Evolutionary conservation across 2,797 vertebrate species (phyloP), one percentile per base, ranked within the genome.

Genomic region (Labroides dimidiatus): DNA sequence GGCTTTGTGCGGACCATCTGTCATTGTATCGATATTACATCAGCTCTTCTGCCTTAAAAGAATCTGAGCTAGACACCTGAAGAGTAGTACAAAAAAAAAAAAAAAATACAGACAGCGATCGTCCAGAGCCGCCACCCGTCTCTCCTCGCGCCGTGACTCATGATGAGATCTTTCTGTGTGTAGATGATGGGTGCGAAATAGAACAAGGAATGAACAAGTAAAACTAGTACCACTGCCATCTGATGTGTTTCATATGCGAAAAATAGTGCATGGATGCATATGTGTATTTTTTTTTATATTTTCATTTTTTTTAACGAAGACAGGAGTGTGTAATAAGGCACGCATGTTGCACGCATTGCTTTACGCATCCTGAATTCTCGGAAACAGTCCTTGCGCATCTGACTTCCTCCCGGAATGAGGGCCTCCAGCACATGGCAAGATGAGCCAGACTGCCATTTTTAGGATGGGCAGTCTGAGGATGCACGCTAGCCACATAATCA

Each of bases 1-100:
- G 85, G 90, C 88, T 91, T 92, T 90, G 88, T 90, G 85, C 15
- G 88, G 77, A 80, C 89, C 91, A 91, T 92, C 90, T 92, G 91
- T 91, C 88, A 90, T 84, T 76, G 80, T 81, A 82, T 90, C 82
- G 86, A 87, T 82, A 79, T 85, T 83, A 84, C 78, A 73, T 55
- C 83, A 45, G 33, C 69, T 66, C 53, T 44, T 52, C 47, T 60
- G 19, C 59, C 54, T 64, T 66, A 4, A 43, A 69, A 69, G 62
- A 75, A 71, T 78, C 60, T 48, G 51, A 41, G 42, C 4, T 70
- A 90, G 82, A 87, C 88, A 92, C 87, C 89, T 91, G 91, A 90
- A 85, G 86, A 87, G 78, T 81, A 60, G 41, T 37, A 67, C 71
- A 48, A 21, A 47, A 48, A 21, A 47, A 47, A 21, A 20, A 11